phyloP scores from a whole-genome alignment of 2,113 vertebrate species.

The Arvicanthis niloticus region DNA sequence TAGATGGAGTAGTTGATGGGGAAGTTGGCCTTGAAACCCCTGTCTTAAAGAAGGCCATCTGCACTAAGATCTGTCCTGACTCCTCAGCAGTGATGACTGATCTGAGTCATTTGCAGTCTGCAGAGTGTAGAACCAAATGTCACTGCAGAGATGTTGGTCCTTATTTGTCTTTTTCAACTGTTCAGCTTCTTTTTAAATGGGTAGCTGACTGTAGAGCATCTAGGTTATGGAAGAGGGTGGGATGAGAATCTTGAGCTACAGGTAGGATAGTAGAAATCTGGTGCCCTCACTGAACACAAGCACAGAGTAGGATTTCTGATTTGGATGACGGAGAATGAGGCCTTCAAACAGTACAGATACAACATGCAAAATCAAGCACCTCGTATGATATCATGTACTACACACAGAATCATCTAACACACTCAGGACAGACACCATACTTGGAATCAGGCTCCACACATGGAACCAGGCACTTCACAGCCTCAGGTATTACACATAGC shows the following conservation, averaged over 20 bases:
- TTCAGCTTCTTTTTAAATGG: neutral
- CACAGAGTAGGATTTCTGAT: neutral
- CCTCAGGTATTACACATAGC: neutral
- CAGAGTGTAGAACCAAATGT: accelerated
- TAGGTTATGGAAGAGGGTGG: neutral
- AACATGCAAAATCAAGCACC: neutral
- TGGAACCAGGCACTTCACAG: neutral
- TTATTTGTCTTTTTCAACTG: neutral
- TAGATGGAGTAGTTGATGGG: neutral
- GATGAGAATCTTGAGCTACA: conserved; percentile 15
- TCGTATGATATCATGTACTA: neutral
- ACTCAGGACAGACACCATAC: neutral
- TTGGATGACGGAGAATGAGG: neutral
- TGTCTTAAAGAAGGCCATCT: neutral
- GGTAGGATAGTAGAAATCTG: neutral
- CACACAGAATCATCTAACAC: neutral
- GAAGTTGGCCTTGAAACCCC: neutral
- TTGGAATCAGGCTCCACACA: neutral
- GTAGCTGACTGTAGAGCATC: neutral
- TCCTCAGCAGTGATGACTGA: neutral
- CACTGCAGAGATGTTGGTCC: neutral
- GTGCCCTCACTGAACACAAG: neutral
- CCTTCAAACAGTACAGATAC: neutral
- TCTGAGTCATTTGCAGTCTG: neutral
- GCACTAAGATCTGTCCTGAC: no score